Evolutionary conservation across 2,888 invertebrate species (phyloP), one percentile per base, ranked within the genome.

Genomic region (Plebejus melissa): DNA sequence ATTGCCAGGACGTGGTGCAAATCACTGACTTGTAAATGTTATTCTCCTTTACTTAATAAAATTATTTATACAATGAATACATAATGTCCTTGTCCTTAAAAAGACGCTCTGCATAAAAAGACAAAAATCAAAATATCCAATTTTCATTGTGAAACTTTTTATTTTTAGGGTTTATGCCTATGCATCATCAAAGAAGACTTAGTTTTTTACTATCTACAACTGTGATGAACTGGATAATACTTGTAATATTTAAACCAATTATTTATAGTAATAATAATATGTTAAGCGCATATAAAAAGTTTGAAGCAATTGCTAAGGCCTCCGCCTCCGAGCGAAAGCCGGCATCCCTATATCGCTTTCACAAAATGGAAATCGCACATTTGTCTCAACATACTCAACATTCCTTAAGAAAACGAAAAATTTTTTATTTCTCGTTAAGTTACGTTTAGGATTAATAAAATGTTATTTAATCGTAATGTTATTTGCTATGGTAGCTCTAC

Each of bases 1-100:
- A 76, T 74, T 75, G 70, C 58, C 69, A 71, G 78, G 74, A 74
- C 74, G 46, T 70, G 76, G 74, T 60, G 22, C 76, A 78, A 76
- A 71, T 7, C 4, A 76, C 38, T 28, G 54, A 50, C 72, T 72
- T 72, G 22, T n/a, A 46, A 9, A 46, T 46, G 46, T 46, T 46
- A 46, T 46, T 46, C 46, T 46, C 46, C 46, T 46, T 41, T 7
- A 41, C 41, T 38, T 22, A 38, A 38, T 38, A 41, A 41, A 7
- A 41, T 41, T 41, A 41, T 41, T 41, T 41, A 41, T 41, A 41
- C 41, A 41, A 41, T 41, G 9, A 9, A 41, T 9, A 41, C 9
- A 41, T 41, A 41, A 41, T 41, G 7, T 41, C 41, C 9, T 9
- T 41, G 41, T 41, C 41, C 7, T 6, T 41, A 7, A 41, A 41